phyloP scores from a whole-genome alignment of 2,113 vertebrate genomes.

The Colinus virginianus region DNA sequence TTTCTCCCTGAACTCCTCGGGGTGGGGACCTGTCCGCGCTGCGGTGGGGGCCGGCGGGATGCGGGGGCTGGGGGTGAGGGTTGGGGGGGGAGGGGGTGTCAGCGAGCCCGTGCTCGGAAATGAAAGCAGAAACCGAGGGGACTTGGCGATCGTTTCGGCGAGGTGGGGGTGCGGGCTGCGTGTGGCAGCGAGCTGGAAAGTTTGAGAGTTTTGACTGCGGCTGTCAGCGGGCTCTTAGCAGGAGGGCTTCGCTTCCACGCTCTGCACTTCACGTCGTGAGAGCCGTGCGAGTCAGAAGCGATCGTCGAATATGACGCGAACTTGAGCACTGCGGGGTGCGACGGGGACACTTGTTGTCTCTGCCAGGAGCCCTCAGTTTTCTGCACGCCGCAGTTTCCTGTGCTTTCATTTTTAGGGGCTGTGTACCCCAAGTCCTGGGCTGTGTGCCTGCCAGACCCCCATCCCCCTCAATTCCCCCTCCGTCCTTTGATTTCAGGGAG shows the following conservation, averaged over 20 bases:
- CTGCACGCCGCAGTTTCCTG: background rate
- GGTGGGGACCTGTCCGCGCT: too few relatives aligned
- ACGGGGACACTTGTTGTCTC: background rate
- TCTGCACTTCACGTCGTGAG: fast-evolving
- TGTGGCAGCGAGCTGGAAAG: background rate
- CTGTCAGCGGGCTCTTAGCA: background rate
- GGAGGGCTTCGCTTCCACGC: background rate
- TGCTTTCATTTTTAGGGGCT: background rate
- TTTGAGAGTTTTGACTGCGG: background rate
- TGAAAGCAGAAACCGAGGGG: fast-evolving
- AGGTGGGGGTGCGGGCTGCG: fast-evolving
- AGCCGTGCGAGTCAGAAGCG: fast-evolving
- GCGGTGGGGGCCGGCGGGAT: too few relatives aligned
- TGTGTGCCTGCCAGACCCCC: slow-evolving; percentile 33
- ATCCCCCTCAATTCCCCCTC: slow-evolving; percentile 34
- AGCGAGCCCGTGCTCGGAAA: fast-evolving
- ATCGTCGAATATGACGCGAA: fast-evolving
- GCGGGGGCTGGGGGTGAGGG: too few relatives aligned
- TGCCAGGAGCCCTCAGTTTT: background rate
- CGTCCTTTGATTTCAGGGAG: slow-evolving; percentile 50
- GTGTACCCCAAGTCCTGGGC: background rate
- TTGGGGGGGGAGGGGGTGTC: fast-evolving
- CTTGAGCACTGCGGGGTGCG: fast-evolving
- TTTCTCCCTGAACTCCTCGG: background rate
- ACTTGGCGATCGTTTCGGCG: fast-evolving